phyloP scores from a whole-genome alignment of 2,888 invertebrate species.

The Drosophila mimetica region DNA sequence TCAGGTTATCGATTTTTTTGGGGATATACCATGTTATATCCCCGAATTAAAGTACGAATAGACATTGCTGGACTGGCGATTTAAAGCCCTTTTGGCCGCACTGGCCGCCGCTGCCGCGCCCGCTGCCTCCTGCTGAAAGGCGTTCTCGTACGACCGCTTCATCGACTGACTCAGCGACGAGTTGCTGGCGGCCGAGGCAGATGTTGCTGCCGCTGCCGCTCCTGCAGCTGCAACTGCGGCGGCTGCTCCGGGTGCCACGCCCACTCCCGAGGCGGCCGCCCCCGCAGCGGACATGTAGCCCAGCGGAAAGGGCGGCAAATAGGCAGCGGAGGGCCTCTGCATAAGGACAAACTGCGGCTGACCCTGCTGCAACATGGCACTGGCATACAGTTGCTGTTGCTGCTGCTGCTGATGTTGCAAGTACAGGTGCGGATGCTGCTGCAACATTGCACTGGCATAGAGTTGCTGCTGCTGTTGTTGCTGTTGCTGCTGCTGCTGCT shows the following conservation, averaged over 20 bases:
- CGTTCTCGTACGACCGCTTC: constrained; percentile 90
- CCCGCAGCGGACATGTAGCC: constrained; percentile 71
- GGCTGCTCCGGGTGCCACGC: constrained; percentile 14
- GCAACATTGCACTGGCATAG: constrained; percentile 76
- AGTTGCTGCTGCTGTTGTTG: constrained; percentile 72
- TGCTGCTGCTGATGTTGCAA: constrained; percentile 65
- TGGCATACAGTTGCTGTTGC: constrained; percentile 50
- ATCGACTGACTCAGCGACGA: constrained; percentile 82
- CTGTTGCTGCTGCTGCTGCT: constrained; percentile 70
- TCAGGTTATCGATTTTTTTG: background rate
- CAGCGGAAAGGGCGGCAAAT: constrained; percentile 82
- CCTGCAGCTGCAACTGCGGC: constrained; percentile 42
- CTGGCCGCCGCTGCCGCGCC: constrained; percentile 75
- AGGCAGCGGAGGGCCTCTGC: constrained; percentile 77
- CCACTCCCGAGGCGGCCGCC: constrained; percentile 26
- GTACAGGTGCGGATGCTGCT: constrained; percentile 67
- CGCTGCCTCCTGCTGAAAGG: constrained; percentile 86
- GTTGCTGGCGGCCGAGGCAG: constrained; percentile 26
- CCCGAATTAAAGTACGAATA: constrained; percentile 82
- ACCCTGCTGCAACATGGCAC: constrained; percentile 58
- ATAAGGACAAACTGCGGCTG: constrained; percentile 84
- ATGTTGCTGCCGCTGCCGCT: constrained; percentile 46
- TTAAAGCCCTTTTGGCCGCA: constrained; percentile 82
- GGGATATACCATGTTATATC: background rate
- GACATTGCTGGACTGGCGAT: constrained; percentile 75